phyloP scores from a whole-genome alignment of 2,113 vertebrate genomes.

The Megaceryle torquata region DNA sequence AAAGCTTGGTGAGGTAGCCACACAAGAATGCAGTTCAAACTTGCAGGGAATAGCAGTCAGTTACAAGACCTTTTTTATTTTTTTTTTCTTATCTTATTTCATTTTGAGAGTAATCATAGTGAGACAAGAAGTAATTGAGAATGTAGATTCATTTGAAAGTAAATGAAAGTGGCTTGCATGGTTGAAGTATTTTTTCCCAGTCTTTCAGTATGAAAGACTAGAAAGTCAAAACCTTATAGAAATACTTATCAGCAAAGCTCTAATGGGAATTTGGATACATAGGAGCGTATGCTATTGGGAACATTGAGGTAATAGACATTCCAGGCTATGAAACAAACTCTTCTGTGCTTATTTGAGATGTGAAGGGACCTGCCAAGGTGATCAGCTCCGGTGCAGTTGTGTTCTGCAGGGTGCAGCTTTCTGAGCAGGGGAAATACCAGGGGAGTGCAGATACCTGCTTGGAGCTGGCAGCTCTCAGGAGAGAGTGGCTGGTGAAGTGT shows the following conservation, averaged over 20 bases:
- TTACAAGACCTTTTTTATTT: background rate
- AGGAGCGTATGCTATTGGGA: background rate
- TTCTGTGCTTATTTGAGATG: background rate
- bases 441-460: background rate
- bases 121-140: slow-evolving; percentile 17
- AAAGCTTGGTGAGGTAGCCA: background rate
- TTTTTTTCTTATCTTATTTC: background rate
- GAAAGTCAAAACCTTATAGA: background rate
- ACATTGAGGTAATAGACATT: background rate
- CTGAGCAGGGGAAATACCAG: background rate
- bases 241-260: background rate
- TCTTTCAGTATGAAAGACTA: background rate
- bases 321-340: background rate
- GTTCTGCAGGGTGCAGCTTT: background rate
- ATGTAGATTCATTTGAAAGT: slow-evolving; percentile 7
- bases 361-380: background rate
- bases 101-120: background rate
- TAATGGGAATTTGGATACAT: background rate
- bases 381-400: background rate
- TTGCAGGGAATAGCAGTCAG: background rate
- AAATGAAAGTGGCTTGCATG: background rate
- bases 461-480: background rate
- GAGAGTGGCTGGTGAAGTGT: background rate
- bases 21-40: background rate
- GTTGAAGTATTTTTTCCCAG: background rate